phyloP scores from a whole-genome alignment of 2,888 invertebrate species.

The Trichogramma dendrolimi region DNA sequence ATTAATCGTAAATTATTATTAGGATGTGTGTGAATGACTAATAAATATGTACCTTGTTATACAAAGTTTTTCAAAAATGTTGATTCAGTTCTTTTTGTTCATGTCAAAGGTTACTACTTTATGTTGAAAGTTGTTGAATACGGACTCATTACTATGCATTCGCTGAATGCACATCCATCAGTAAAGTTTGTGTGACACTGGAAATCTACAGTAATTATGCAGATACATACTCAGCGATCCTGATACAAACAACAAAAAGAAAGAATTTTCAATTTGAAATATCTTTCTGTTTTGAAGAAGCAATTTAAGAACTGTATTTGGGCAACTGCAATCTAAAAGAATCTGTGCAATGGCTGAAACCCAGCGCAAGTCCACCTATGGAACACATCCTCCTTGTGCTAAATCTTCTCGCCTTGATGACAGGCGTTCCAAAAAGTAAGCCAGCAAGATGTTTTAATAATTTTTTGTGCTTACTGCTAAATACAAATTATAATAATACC shows the following conservation, averaged over 20 bases:
- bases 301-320: neutral
- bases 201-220: constrained; percentile 7
- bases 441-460: constrained; percentile 28
- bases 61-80: too few species aligned
- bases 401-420: constrained; percentile 69
- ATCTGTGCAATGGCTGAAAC: constrained; percentile 65
- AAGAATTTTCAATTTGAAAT: neutral
- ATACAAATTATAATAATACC: neutral
- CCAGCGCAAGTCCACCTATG: constrained; percentile 67
- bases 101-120: too few species aligned
- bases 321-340: neutral
- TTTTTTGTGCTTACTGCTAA: neutral
- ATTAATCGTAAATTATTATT: too few species aligned
- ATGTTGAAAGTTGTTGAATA: too few species aligned
- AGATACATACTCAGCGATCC: constrained; percentile 4
- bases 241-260: constrained; percentile 15
- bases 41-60: too few species aligned
- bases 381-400: constrained; percentile 75
- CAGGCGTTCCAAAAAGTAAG: constrained; percentile 63
- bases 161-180: too few species aligned
- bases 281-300: neutral
- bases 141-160: too few species aligned
- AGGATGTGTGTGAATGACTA: too few species aligned
- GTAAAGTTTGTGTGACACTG: constrained; percentile 4
- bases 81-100: too few species aligned